A percentile compares a stretch with the other conserved stretches of the same genome.
Conservation (phyloP, 2,888 invertebrate species). For the Drosophila maculinotata region DNA sequence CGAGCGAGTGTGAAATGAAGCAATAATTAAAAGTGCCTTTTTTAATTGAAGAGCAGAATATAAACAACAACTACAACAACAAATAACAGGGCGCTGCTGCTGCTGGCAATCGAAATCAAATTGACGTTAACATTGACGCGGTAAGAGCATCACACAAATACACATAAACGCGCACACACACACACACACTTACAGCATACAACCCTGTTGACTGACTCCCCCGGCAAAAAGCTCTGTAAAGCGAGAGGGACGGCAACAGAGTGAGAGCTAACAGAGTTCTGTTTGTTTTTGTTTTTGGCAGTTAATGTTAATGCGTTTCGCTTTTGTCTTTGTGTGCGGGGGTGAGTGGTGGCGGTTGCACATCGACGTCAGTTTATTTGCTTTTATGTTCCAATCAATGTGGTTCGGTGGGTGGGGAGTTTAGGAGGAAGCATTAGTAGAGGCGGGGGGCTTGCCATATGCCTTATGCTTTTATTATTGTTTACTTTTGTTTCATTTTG, state of each 20-base stretch:
- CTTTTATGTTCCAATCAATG: conserved; percentile 55
- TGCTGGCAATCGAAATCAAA: conserved; percentile 68
- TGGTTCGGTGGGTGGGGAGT: background rate
- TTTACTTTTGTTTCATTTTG: conserved; percentile 64
- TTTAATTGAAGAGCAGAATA: conserved; percentile 65
- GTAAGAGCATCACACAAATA: conserved; percentile 56
- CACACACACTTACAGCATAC: conserved; percentile 18
- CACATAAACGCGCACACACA: conserved; percentile 6
- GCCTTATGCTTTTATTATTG: conserved; percentile 65
- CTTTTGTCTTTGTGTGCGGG: conserved; percentile 53
- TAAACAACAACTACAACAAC: conserved; percentile 36
- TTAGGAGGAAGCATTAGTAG: conserved; percentile 15
- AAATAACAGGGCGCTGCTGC: conserved; percentile 28
- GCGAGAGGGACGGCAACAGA: background rate
- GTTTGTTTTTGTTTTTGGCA: conserved; percentile 70
- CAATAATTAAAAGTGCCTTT: conserved; percentile 79
- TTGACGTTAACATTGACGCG: conserved; percentile 73
- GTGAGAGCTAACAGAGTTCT: conserved; percentile 7
- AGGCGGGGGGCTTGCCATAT: conserved; percentile 33
- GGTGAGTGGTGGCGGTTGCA: conserved; percentile 29
- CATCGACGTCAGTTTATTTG: conserved; percentile 55
- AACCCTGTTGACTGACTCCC: conserved; percentile 50
- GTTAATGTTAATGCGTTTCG: conserved; percentile 74
- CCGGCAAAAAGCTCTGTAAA: conserved; percentile 43
- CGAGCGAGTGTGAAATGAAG: conserved; percentile 55